Percentiles rank a stretch among this genome's conserved stretches.
phyloP scores from a whole-genome alignment of 2,113 vertebrate genomes.

The Archocentrus centrarchus region DNA sequence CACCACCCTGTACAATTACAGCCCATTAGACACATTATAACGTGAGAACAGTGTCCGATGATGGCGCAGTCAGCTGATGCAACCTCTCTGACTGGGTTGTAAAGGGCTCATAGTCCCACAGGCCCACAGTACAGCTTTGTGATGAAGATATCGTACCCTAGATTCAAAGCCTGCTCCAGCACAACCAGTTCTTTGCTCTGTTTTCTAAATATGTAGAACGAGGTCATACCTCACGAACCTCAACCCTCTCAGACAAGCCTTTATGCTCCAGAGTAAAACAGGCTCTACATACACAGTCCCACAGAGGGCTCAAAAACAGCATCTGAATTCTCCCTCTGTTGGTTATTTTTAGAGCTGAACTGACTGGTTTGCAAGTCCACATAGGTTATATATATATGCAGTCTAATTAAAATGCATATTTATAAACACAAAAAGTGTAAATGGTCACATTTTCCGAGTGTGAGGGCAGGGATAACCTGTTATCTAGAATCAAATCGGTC shows the following conservation, averaged over 20 bases:
- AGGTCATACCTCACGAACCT: constrained; percentile 71
- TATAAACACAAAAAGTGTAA: neutral
- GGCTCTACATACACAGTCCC: constrained; percentile 16
- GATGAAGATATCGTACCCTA: constrained; percentile 31
- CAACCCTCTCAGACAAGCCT: constrained; percentile 36
- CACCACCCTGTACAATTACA: neutral
- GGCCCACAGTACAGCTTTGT: neutral
- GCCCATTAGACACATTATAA: neutral
- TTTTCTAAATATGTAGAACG: constrained; percentile 69
- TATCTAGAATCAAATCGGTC: neutral
- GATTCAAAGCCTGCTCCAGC: constrained; percentile 50
- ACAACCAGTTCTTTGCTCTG: constrained; percentile 66
- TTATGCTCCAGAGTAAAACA: constrained; percentile 48
- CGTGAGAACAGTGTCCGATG: neutral
- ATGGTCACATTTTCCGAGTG: neutral
- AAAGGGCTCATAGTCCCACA: neutral
- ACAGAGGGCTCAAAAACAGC: neutral
- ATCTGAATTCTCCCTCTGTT: neutral
- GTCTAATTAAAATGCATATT: neutral
- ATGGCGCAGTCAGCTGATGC: neutral
- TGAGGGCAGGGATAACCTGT: neutral
- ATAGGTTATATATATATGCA: neutral
- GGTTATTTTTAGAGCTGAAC: neutral
- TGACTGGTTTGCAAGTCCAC: neutral
- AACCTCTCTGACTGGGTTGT: neutral